Base-by-base conservation (phyloP, 2,797 vertebrate genomes). In the Taeniopygia guttata region DNA sequence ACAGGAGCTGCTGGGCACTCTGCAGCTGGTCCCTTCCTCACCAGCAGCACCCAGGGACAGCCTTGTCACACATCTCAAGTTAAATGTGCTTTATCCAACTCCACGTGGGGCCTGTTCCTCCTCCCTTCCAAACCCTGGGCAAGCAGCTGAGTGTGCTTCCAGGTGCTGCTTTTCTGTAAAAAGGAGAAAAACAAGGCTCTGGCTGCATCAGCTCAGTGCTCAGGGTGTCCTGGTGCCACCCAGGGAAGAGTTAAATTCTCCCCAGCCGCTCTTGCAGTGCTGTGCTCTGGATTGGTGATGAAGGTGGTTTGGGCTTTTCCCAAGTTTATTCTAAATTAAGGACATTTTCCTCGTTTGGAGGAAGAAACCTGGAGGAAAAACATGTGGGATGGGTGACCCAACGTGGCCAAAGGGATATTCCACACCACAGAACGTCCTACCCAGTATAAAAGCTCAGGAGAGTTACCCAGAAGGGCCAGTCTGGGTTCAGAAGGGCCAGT, bases 71-170 rank as follows among this genome's bases (percentile, higher is more conserved):
- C 8, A 34, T 70, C 14, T 1, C 79, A 23, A 27, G 30, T 5
- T 19, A 21, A 69, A 40, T 0, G 0, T 12, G 67, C n/a, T 55
- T 88, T 19, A 36, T 58, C 60, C 5, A 1, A 0, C 52, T 49
- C 69, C 1, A 1, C 1, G 9, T 1, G 2, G 66, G 1, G 2
- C 45, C 29, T 0, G 0, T 26, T 30, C 7, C 64, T 62, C 11
- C 38, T 30, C 38, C 38, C 16, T 45, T 18, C 40, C 82, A 32
- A 55, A 27, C 49, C 1, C 1, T 4, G 34, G 20, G 68, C 42
- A 54, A 64, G 36, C 32, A 51, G 60, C 70, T 67, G 12, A 2
- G 5, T 27, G 49, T 20, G 75, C 11, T 16, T 66, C 63, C 66
- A 84, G 62, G 38, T 34, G 84, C 45, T 60, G 4, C 58, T 82